These are phyloP conservation scores for Periplaneta americana DNA, from an alignment of 1,140 invertebrate genomes.

Conservation along the genomic window DNA sequence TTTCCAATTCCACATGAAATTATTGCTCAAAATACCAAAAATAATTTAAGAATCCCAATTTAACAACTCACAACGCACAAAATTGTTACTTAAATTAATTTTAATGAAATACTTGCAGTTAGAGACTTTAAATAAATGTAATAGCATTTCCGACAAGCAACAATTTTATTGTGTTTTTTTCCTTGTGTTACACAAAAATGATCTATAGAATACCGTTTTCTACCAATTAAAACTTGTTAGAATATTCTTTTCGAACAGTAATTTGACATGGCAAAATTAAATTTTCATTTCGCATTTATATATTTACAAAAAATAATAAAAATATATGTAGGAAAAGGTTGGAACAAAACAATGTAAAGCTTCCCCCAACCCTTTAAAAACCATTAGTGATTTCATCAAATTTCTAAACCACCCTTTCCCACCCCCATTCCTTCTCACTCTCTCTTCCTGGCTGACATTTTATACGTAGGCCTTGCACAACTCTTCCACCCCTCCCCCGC, in stretches of 20 bases:
- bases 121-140: too few relatives aligned
- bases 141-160: too few relatives aligned
- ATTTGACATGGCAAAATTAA: background rate
- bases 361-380: background rate
- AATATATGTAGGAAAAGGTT: background rate
- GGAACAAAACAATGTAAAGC: background rate
- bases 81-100: too few relatives aligned
- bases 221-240: too few relatives aligned
- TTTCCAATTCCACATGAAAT: too few relatives aligned
- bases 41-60: too few relatives aligned
- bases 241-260: background rate
- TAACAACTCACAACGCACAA: too few relatives aligned
- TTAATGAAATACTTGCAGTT: too few relatives aligned
- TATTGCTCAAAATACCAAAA: too few relatives aligned
- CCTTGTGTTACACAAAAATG: too few relatives aligned
- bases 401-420: background rate
- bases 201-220: too few relatives aligned
- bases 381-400: conserved; percentile 10
- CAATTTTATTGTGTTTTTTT: too few relatives aligned
- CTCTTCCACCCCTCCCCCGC: background rate
- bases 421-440: background rate
- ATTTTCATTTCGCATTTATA: background rate
- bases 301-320: background rate
- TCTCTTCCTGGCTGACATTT: background rate
- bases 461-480: background rate